phyloP scores from a whole-genome alignment of 2,888 invertebrate species.

The Andrena marginata region DNA sequence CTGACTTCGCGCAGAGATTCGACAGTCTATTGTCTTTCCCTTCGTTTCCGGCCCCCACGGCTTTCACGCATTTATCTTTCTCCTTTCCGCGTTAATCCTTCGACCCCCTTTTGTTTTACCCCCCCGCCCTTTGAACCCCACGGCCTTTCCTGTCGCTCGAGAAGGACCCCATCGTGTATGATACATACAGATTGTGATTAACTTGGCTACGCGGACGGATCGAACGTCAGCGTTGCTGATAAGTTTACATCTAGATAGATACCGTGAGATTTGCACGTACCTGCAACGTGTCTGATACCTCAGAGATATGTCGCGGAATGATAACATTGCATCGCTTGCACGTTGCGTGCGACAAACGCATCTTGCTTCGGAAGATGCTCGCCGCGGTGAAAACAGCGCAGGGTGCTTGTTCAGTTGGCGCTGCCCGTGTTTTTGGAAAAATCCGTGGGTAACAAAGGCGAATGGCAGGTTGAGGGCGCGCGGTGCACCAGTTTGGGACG shows the following conservation, averaged over 20 bases:
- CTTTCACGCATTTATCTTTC: conserved; percentile 32
- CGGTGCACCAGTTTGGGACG: no score
- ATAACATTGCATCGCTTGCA: conserved; percentile 38
- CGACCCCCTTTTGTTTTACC: conserved; percentile 22
- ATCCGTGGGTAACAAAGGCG: no score
- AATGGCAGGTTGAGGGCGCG: no score
- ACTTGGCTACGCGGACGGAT: conserved; percentile 25
- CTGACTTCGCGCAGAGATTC: conserved; percentile 38
- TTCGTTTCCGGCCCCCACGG: conserved; percentile 47
- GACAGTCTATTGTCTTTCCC: conserved; percentile 55
- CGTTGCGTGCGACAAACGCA: not conserved
- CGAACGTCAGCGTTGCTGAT: conserved; percentile 60
- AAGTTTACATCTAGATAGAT: conserved; percentile 60
- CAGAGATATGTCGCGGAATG: conserved; percentile 36
- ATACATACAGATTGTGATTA: conserved; percentile 20
- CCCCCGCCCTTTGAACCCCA: not conserved
- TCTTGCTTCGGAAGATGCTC: not conserved
- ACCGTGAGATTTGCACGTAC: conserved; percentile 65
- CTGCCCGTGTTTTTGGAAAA: no score
- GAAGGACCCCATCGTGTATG: not conserved
- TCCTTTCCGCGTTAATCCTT: conserved; percentile 31
- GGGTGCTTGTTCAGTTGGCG: no score
- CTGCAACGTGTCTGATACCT: conserved; percentile 65
- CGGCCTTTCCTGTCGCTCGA: not conserved
- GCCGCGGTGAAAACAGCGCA: no score